These are phyloP conservation scores for Procavia capensis DNA, from an alignment of 2,113 vertebrate genomes.

Conservation along the genomic window DNA sequence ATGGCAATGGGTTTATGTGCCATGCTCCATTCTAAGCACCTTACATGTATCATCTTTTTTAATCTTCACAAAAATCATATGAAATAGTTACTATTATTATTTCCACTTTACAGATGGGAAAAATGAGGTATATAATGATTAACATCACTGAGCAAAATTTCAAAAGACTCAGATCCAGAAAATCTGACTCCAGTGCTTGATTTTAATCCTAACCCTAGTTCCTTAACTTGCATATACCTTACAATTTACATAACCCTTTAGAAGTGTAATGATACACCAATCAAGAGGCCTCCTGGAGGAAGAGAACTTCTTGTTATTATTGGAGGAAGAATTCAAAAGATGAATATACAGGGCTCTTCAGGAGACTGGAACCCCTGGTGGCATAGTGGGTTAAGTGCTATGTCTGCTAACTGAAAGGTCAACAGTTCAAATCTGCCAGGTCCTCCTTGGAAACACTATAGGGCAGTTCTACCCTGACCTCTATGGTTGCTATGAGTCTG, in stretches of 20 bases:
- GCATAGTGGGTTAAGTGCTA: too few species aligned
- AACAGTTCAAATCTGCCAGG: too few species aligned
- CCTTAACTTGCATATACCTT: background rate
- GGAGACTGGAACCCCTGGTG: too few species aligned
- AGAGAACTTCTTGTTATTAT: too few species aligned
- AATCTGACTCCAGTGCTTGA: background rate
- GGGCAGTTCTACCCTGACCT: too few species aligned
- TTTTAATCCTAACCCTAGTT: background rate
- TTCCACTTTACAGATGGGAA: background rate
- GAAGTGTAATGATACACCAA: background rate
- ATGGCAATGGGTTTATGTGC: too few species aligned
- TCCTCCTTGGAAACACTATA: too few species aligned
- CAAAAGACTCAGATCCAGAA: background rate
- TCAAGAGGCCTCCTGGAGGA: too few species aligned
- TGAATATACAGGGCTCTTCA: too few species aligned
- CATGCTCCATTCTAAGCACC: background rate
- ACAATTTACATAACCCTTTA: constrained; percentile 41
- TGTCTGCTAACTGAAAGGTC: too few species aligned
- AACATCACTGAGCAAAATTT: background rate
- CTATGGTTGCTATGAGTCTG: too few species aligned
- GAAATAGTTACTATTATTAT: background rate
- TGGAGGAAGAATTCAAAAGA: too few species aligned
- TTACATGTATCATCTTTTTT: background rate
- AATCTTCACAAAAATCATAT: background rate
- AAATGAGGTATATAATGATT: constrained; percentile 21